Evolutionary conservation across 2,888 invertebrate genomes (phyloP).

Genomic region (Cephus pygmeus): DNA sequence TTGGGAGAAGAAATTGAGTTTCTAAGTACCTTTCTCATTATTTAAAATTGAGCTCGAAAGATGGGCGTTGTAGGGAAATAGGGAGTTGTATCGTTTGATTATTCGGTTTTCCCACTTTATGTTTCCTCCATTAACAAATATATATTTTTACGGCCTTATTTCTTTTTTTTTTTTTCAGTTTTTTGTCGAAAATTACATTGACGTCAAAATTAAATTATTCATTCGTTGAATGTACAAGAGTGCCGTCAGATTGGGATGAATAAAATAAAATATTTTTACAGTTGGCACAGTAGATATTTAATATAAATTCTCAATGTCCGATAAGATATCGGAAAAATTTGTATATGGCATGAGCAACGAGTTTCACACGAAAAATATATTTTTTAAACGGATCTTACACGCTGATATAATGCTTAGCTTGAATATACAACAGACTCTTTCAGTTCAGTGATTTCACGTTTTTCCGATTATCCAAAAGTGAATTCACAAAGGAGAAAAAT

Average conservation of each 20-base stretch:
- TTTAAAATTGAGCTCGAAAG: slow-evolving; percentile 4
- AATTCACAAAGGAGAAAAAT: not conserved
- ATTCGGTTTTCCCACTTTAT: not conserved
- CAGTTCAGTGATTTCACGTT: not conserved
- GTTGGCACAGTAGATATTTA: not conserved
- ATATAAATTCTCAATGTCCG: not conserved
- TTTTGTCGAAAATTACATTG: not conserved
- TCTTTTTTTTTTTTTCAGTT: not conserved
- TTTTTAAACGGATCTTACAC: too few relatives aligned
- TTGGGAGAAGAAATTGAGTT: not conserved
- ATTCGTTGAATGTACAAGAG: not conserved
- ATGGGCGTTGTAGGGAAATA: not conserved
- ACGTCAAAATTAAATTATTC: not conserved
- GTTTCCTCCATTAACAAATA: not conserved
- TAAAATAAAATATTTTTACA: not conserved
- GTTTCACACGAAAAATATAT: not conserved
- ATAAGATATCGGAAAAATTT: not conserved
- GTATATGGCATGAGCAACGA: not conserved
- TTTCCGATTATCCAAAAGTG: slow-evolving; percentile 2
- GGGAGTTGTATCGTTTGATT: not conserved
- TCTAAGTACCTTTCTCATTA: not conserved
- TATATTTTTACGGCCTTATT: not conserved
- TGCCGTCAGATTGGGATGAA: not conserved
- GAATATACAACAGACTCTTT: not conserved
- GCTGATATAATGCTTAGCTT: not conserved